A percentile compares a stretch with the other conserved stretches of the same genome.
Evolutionary conservation across 2,888 invertebrate genomes (phyloP).

Genomic region (Cryptophagus acutangulus): DNA sequence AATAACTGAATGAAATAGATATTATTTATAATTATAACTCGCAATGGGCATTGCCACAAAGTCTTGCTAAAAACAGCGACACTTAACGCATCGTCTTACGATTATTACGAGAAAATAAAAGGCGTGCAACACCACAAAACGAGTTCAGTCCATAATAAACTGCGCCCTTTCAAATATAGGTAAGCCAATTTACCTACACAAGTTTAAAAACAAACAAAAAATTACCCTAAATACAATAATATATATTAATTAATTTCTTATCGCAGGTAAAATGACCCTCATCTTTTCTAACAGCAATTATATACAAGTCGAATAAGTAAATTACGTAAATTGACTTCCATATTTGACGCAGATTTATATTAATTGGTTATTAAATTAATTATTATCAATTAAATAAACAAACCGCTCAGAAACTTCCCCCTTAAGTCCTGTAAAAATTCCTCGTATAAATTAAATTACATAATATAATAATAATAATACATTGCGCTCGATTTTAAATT

Average conservation of each 20-base stretch:
- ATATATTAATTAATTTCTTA: too few relatives aligned
- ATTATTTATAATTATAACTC: background rate
- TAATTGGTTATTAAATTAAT: too few relatives aligned
- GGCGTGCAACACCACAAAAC: conserved; percentile 29
- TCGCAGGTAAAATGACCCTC: too few relatives aligned
- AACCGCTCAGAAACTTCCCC: too few relatives aligned
- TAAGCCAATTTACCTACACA: conserved; percentile 36
- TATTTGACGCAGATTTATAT: too few relatives aligned
- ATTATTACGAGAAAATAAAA: conserved; percentile 23
- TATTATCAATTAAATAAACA: too few relatives aligned
- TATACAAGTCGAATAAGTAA: too few relatives aligned
- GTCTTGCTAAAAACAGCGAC: conserved; percentile 30
- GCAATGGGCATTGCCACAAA: background rate
- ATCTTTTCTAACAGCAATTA: too few relatives aligned
- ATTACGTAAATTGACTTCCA: conserved; percentile 36
- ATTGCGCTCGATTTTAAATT: too few relatives aligned
- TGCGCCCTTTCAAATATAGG: conserved; percentile 37
- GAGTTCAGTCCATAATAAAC: conserved; percentile 42
- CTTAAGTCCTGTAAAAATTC: too few relatives aligned
- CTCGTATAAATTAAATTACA: too few relatives aligned
- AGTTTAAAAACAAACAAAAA: conserved; percentile 8
- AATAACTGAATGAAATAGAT: conserved; percentile 10
- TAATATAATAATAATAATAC: too few relatives aligned
- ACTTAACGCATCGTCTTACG: conserved; percentile 47
- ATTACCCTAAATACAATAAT: conserved; percentile 6